A percentile compares a stretch with the other conserved stretches of the same genome.
Evolutionary conservation across 2,888 invertebrate species (phyloP).

Genomic region (Andricus curvator): DNA sequence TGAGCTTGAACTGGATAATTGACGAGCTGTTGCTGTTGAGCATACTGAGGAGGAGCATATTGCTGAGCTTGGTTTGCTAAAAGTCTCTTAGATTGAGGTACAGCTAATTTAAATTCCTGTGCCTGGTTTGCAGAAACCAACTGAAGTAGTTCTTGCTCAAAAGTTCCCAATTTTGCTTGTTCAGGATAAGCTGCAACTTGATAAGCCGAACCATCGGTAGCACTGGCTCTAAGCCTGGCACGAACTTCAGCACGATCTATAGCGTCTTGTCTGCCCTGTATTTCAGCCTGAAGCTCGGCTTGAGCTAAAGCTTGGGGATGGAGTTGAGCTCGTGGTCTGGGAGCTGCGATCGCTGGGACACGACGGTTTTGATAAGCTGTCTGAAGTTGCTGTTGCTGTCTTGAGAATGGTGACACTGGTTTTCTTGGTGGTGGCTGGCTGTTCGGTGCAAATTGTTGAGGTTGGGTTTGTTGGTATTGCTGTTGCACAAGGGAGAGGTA

Average conservation of each 20-base stretch:
- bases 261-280: slow-evolving; percentile 67
- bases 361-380: slow-evolving; percentile 72
- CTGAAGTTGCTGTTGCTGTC: slow-evolving; percentile 72
- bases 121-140: slow-evolving; percentile 73
- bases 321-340: slow-evolving; percentile 67
- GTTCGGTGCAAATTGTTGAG: slow-evolving; percentile 45
- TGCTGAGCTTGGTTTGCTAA: slow-evolving; percentile 55
- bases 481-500: slow-evolving; percentile 70
- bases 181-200: slow-evolving; percentile 64
- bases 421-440: slow-evolving; percentile 62
- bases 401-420: slow-evolving; percentile 67
- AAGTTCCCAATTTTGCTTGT: slow-evolving; percentile 70
- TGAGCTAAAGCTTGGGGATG: slow-evolving; percentile 70
- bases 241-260: slow-evolving; percentile 65
- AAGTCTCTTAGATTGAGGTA: slow-evolving; percentile 59
- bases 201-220: slow-evolving; percentile 61
- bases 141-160: slow-evolving; percentile 73
- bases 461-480: slow-evolving; percentile 61
- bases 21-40: slow-evolving; percentile 60
- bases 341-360: slow-evolving; percentile 69
- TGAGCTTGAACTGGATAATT: slow-evolving; percentile 57
- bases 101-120: slow-evolving; percentile 69
- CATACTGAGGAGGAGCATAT: slow-evolving; percentile 61
- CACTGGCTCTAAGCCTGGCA: slow-evolving; percentile 61
- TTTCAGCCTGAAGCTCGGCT: slow-evolving; percentile 66